Evolutionary conservation across 1,140 invertebrate genomes (phyloP).

Genomic region (Melitaea cinxia): DNA sequence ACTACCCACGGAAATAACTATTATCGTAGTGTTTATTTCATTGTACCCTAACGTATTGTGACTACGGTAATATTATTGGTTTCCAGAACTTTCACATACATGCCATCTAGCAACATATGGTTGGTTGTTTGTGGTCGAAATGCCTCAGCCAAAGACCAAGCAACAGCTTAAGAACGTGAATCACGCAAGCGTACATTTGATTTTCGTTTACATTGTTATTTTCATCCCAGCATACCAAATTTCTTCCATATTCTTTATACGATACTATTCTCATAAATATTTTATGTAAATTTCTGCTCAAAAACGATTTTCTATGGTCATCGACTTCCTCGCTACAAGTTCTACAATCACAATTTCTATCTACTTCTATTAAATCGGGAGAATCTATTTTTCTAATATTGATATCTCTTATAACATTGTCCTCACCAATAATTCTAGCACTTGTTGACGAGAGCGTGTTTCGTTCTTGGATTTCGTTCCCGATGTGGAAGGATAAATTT

Average conservation of each 20-base stretch:
- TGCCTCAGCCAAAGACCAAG: constrained; percentile 73
- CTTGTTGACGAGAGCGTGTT: constrained; percentile 41
- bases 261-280: constrained; percentile 62
- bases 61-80: neutral
- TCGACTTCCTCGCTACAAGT: constrained; percentile 61
- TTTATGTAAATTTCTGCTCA: constrained; percentile 53
- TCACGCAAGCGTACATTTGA: constrained; percentile 68
- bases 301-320: constrained; percentile 44
- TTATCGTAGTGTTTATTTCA: neutral
- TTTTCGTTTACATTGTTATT: constrained; percentile 63
- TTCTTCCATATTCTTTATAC: constrained; percentile 55
- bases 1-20: constrained; percentile 5
- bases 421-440: constrained; percentile 19
- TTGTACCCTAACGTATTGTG: neutral
- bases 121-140: constrained; percentile 64
- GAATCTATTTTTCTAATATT: constrained; percentile 37
- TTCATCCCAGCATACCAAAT: constrained; percentile 61
- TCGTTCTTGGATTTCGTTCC: constrained; percentile 27
- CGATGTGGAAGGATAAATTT: constrained; percentile 35
- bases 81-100: neutral
- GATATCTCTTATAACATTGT: constrained; percentile 44
- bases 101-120: constrained; percentile 29
- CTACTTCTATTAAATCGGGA: constrained; percentile 62
- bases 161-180: constrained; percentile 66
- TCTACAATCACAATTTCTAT: constrained; percentile 67